These are phyloP conservation scores for Daboia siamensis DNA, from an alignment of 2,113 vertebrate species.

Conservation along the genomic window DNA sequence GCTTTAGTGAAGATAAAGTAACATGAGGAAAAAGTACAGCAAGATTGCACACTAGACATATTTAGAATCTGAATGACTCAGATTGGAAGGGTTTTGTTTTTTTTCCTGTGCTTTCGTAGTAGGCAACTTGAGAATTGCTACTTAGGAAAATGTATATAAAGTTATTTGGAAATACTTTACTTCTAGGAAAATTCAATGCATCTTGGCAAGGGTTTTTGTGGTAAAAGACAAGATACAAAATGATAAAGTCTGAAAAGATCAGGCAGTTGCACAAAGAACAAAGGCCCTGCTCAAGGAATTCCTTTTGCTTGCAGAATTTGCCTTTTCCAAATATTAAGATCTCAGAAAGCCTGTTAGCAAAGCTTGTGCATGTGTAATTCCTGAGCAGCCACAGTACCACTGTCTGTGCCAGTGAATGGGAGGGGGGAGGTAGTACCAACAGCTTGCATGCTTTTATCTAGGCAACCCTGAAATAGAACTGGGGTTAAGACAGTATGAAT, in stretches of 20 bases:
- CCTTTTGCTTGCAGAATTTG: background rate
- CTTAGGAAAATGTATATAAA: background rate
- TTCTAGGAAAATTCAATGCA: background rate
- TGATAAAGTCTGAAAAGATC: background rate
- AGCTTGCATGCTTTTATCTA: slow-evolving; percentile 9
- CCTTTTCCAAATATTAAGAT: background rate
- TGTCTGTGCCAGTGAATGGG: slow-evolving; percentile 18
- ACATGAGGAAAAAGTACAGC: background rate
- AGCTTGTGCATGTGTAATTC: slow-evolving; percentile 25
- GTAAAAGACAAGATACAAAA: background rate
- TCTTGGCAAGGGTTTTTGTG: slow-evolving; percentile 4
- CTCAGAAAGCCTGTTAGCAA: background rate
- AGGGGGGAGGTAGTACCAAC: background rate
- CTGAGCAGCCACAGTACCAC: background rate
- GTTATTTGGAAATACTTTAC: background rate
- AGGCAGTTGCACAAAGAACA: background rate
- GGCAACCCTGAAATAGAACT: slow-evolving; percentile 37
- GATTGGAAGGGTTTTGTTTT: background rate
- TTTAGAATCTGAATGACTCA: background rate
- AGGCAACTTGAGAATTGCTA: background rate
- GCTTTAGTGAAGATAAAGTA: slow-evolving; percentile 42
- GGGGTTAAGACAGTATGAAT: slow-evolving; percentile 29
- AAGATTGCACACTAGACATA: background rate
- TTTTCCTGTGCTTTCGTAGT: background rate
- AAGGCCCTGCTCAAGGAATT: background rate